phyloP scores from a whole-genome alignment of 1,140 invertebrate species.

The Drosophila arawakana region DNA sequence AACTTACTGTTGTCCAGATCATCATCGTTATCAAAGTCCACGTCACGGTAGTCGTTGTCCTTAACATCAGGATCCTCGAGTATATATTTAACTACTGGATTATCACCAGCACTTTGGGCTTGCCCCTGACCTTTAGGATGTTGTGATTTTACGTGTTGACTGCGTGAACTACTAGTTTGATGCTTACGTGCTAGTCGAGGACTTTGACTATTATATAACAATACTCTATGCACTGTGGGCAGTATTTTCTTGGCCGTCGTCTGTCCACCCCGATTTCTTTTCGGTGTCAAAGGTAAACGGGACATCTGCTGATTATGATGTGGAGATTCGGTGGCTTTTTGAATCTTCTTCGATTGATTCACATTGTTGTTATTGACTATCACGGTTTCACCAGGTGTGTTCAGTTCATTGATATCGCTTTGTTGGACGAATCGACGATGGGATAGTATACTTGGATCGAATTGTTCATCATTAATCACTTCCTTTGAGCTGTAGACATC shows the following conservation, averaged over 20 bases:
- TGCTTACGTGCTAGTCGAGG: conserved; percentile 68
- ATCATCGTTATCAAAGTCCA: conserved; percentile 70
- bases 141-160: conserved; percentile 42
- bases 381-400: conserved; percentile 37
- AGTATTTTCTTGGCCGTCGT: conserved; percentile 55
- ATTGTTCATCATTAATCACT: conserved; percentile 35
- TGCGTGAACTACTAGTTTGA: conserved; percentile 43
- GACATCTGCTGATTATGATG: conserved; percentile 9
- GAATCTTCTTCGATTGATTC: conserved; percentile 31
- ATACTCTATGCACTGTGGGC: conserved; percentile 69
- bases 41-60: conserved; percentile 51
- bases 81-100: conserved; percentile 34
- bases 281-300: conserved; percentile 58
- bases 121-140: conserved; percentile 26
- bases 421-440: conserved; percentile 54
- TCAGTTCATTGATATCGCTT: conserved; percentile 30
- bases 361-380: conserved; percentile 49
- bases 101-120: conserved; percentile 14
- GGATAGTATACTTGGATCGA: conserved; percentile 36
- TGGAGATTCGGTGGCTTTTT: conserved; percentile 19
- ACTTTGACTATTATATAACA: conserved; percentile 76
- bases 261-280: conserved; percentile 50
- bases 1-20: conserved; percentile 73
- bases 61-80: conserved; percentile 49
- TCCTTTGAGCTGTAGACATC: conserved; percentile 42